Percentiles rank a stretch among this genome's conserved stretches.
These are phyloP conservation scores for Varanus komodoensis DNA, from an alignment of 2,113 vertebrate species.

Conservation along the genomic window DNA sequence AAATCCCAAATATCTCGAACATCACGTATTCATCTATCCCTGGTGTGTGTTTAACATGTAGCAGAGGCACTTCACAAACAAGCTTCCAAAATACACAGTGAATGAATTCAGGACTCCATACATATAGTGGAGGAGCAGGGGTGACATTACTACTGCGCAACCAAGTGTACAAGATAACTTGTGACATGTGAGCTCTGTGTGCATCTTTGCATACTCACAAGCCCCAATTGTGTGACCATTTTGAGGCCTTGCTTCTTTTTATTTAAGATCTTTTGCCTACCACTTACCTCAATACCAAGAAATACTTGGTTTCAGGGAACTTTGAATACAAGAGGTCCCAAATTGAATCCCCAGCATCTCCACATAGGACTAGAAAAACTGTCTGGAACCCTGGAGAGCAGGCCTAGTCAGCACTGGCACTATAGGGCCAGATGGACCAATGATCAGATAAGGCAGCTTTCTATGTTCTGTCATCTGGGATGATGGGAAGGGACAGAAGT, in stretches of 20 bases:
- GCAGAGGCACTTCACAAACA: not conserved
- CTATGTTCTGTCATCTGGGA: not conserved
- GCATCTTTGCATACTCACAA: not conserved
- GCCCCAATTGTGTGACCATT: not conserved
- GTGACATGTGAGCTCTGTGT: not conserved
- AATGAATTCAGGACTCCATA: not conserved
- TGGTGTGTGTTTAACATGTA: not conserved
- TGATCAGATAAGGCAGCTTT: too few species aligned
- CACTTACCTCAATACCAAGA: not conserved
- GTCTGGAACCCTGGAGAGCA: too few species aligned
- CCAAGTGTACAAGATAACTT: not conserved
- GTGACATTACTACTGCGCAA: not conserved
- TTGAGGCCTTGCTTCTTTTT: not conserved
- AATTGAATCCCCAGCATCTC: too few species aligned
- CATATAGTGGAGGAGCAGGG: not conserved
- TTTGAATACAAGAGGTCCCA: too few species aligned
- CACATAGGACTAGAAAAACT: too few species aligned
- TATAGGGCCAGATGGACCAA: too few species aligned
- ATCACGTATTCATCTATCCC: too few species aligned
- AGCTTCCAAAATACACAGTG: not conserved
- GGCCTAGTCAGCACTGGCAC: too few species aligned
- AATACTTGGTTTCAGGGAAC: not conserved
- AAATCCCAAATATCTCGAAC: too few species aligned
- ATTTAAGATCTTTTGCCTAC: not conserved
- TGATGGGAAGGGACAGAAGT: not conserved